phyloP scores from a whole-genome alignment of 2,888 invertebrate species.

The Polyploca ridens region DNA sequence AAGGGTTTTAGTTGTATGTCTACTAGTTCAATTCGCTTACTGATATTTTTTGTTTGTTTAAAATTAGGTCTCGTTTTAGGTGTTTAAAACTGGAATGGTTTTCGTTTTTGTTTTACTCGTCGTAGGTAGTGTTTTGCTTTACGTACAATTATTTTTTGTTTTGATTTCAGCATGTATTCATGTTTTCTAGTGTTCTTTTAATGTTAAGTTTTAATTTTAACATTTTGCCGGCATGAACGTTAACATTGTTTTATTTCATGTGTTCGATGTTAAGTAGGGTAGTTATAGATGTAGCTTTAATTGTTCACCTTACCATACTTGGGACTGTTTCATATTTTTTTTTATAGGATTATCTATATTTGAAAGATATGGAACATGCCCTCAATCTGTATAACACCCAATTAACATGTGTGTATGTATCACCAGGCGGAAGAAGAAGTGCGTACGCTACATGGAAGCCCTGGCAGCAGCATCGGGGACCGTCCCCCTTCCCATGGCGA shows the following conservation, averaged over 20 bases:
- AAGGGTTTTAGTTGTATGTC: not conserved
- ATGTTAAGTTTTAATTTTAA: slow-evolving; percentile 31
- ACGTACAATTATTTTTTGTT: slow-evolving; percentile 21
- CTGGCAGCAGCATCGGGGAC: slow-evolving; percentile 87
- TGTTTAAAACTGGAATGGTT: slow-evolving; percentile 23
- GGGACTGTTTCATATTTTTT: slow-evolving; percentile 11
- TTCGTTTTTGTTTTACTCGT: slow-evolving; percentile 28
- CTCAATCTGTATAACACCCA: slow-evolving; percentile 16
- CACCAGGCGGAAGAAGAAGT: slow-evolving; percentile 98
- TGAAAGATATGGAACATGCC: slow-evolving; percentile 34
- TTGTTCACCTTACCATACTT: not conserved
- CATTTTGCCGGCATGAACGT: slow-evolving; percentile 35
- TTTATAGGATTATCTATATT: too few species aligned
- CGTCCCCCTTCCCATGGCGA: slow-evolving; percentile 90
- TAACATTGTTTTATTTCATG: slow-evolving; percentile 29
- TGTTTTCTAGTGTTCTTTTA: slow-evolving; percentile 27
- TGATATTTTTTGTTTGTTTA: slow-evolving; percentile 7
- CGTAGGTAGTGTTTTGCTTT: slow-evolving; percentile 32
- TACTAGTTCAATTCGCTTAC: not conserved
- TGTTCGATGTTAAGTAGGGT: slow-evolving; percentile 31
- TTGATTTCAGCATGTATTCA: slow-evolving; percentile 36
- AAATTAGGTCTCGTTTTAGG: slow-evolving; percentile 12
- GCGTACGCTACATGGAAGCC: slow-evolving; percentile 97
- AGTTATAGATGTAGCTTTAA: slow-evolving; percentile 21
- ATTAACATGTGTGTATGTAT: slow-evolving; percentile 10